Evolutionary conservation across 2,113 vertebrate genomes (phyloP).

Genomic region (Struthidea cinerea): DNA sequence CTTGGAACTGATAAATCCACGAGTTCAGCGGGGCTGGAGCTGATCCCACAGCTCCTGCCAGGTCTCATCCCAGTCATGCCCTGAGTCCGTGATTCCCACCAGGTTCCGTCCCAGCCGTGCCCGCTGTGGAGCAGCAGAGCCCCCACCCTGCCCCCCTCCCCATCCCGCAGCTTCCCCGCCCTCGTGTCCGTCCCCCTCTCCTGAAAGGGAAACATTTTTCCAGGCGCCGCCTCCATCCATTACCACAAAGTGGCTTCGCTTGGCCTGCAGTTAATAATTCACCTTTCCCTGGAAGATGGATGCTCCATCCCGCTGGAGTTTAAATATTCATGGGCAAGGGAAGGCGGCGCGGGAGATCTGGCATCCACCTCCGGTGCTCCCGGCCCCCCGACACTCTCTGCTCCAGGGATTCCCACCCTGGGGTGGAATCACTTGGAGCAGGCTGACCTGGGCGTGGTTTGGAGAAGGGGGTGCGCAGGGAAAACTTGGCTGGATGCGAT

Average conservation of each 20-base stretch:
- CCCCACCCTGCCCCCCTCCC: background rate
- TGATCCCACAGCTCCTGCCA: background rate
- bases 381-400: rapidly evolving
- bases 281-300: slow-evolving; percentile 51
- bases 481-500: background rate
- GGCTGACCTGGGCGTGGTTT: rapidly evolving
- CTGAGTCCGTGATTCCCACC: background rate
- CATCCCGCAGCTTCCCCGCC: rapidly evolving
- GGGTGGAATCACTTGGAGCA: background rate
- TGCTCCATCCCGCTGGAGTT: background rate
- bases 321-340: slow-evolving; percentile 49
- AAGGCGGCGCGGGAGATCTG: background rate
- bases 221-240: slow-evolving; percentile 5
- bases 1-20: background rate
- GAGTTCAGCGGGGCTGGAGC: background rate
- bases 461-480: background rate
- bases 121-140: background rate
- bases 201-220: slow-evolving; percentile 35
- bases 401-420: background rate
- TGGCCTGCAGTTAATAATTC: slow-evolving; percentile 54
- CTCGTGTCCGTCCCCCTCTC: background rate
- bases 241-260: slow-evolving; percentile 41
- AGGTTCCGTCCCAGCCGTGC: background rate
- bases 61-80: background rate
- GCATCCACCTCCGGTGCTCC: rapidly evolving